phyloP scores from a whole-genome alignment of 2,113 vertebrate species.

The Syrmaticus mikado region DNA sequence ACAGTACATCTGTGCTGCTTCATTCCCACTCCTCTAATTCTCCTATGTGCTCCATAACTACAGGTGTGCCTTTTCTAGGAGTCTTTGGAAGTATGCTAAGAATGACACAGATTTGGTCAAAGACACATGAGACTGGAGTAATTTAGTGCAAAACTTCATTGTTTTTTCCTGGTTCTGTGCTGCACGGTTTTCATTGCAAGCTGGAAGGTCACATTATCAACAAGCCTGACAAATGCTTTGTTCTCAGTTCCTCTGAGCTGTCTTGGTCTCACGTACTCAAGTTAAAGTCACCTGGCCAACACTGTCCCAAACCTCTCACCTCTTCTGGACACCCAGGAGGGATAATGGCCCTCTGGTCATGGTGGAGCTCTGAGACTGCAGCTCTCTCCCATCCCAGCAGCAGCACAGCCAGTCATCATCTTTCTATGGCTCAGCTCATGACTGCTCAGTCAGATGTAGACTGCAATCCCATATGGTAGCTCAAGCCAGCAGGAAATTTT shows the following conservation, averaged over 20 bases:
- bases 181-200: not conserved
- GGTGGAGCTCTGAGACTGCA: not conserved
- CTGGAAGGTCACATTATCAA: not conserved
- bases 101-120: not conserved
- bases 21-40: not conserved
- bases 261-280: not conserved
- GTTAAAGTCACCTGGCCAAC: not conserved
- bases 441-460: not conserved
- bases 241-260: not conserved
- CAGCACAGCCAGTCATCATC: fast-evolving
- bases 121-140: conserved; percentile 8
- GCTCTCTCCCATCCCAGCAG: not conserved
- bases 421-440: not conserved
- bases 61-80: conserved; percentile 25
- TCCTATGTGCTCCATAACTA: not conserved
- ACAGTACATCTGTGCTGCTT: not conserved
- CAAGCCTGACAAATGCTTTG: not conserved
- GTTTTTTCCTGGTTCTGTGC: not conserved
- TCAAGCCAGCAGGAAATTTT: not conserved
- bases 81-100: not conserved
- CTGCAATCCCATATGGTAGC: not conserved
- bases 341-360: not conserved
- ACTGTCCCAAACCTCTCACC: not conserved
- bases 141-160: not conserved
- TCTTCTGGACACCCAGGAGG: not conserved